Evolutionary conservation across 2,888 invertebrate species (phyloP), one percentile per base, ranked within the genome.

Genomic region (Brenthis daphne): DNA sequence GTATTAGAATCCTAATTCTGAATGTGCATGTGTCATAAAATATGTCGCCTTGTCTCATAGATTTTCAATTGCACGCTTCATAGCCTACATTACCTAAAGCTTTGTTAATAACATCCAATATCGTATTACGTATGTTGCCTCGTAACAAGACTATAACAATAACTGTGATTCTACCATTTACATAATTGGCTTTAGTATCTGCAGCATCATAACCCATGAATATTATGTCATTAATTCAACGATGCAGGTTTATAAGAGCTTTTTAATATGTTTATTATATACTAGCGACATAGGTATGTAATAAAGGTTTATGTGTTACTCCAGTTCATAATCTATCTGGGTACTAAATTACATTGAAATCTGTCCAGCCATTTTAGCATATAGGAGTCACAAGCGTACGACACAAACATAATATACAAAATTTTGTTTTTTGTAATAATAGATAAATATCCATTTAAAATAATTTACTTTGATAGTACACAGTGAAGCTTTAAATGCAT

Each of bases 91-190:
- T 67, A 60, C 48, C 66, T 37, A 60, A 60, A 60, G 60, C 60
- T n/a, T 20, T 55, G 55, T 48, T 58, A 68, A 57, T 57, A 68
- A 50, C 58, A 65, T 43, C 66, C 60, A 60, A 67, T 67, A 61
- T 20, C 48, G 16, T 50, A 60, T 60, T 60, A 60, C 60, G 68
- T 64, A 68, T 57, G 64, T 68, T 64, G 68, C 29, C 48, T 24
- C 47, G 48, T 68, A 68, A 68, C 68, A 68, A 57, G 68, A 51
- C 33, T 48, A 68, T 68, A 64, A 64, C 48, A 58, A 58, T 68
- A 64, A 58, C 47, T 57, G 68, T 68, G 57, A 67, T 61, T 50
- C 60, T 61, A 61, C 54, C 68, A 68, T 68, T 57, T 68, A 68
- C 68, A 68, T 68, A 68, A 68, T 68, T 68, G 64, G 54, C 57